Evolutionary conservation across 2,113 vertebrate genomes (phyloP).

Genomic region (Callionymus lyra): DNA sequence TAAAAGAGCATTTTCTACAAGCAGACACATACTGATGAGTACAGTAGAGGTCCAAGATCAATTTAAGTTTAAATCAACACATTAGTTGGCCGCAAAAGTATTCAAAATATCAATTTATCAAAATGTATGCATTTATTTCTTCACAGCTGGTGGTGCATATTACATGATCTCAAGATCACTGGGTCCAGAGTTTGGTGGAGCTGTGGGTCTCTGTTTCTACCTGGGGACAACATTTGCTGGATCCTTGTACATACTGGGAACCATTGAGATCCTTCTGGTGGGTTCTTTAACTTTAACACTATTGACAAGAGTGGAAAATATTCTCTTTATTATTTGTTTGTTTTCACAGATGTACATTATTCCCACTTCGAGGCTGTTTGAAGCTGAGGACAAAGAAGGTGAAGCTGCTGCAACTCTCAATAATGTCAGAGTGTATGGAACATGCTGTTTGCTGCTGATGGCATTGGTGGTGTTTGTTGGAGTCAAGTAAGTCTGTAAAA

Average conservation of each 20-base stretch:
- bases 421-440: constrained; percentile 86
- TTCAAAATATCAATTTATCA: too few relatives aligned
- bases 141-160: constrained; percentile 69
- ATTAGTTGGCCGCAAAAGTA: too few relatives aligned
- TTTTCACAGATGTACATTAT: constrained; percentile 78
- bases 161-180: constrained; percentile 75
- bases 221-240: constrained; percentile 73
- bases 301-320: neutral
- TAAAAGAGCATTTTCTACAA: too few relatives aligned
- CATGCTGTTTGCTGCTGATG: constrained; percentile 79
- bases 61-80: too few relatives aligned
- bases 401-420: constrained; percentile 56
- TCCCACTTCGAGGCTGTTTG: constrained; percentile 69
- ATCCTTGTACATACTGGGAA: constrained; percentile 72
- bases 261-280: constrained; percentile 73
- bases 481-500: constrained; percentile 69
- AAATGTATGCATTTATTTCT: too few relatives aligned
- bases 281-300: neutral
- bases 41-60: too few relatives aligned
- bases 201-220: constrained; percentile 71
- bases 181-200: constrained; percentile 73
- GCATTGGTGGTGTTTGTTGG: constrained; percentile 88
- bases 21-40: too few relatives aligned
- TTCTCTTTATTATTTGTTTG: neutral
- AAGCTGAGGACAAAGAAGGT: constrained; percentile 6